These are phyloP conservation scores for Drosophila tanythrix DNA, from an alignment of 2,888 invertebrate species.

Conservation along the genomic window DNA sequence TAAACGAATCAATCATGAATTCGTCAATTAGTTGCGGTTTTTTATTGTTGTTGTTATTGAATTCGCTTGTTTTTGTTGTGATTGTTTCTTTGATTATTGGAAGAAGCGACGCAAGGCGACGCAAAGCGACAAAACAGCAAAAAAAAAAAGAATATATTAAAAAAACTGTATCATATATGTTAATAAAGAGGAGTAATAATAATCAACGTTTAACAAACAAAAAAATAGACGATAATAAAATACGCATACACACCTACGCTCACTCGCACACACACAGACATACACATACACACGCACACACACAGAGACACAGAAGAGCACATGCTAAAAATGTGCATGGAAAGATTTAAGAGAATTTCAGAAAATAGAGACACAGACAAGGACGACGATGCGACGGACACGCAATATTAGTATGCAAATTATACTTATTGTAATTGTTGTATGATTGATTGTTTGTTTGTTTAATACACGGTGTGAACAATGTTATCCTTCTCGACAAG, in stretches of 20 bases:
- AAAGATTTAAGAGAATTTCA: constrained; percentile 10
- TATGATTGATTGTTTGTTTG: constrained; percentile 10
- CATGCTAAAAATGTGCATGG: constrained; percentile 36
- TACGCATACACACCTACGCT: constrained; percentile 26
- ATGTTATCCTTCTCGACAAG: constrained; percentile 92
- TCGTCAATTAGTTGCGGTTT: constrained; percentile 47
- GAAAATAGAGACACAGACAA: constrained; percentile 18
- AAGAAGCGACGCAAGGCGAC: constrained; percentile 20
- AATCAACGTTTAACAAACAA: constrained; percentile 74
- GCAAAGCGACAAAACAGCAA: constrained; percentile 36
- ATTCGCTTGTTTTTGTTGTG: constrained; percentile 11
- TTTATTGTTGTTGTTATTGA: constrained; percentile 2
- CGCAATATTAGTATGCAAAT: constrained; percentile 43
- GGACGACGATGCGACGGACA: constrained; percentile 30
- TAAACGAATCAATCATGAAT: constrained; percentile 53
- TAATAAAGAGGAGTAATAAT: constrained; percentile 63
- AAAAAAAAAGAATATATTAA: constrained; percentile 4
- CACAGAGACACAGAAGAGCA: constrained; percentile 12
- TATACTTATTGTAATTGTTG: constrained; percentile 22
- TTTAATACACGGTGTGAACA: constrained; percentile 86
- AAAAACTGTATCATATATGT: constrained; percentile 13
- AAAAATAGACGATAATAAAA: constrained; percentile 41
- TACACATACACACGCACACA: constrained; percentile 8
- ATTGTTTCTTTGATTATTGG: constrained; percentile 19
- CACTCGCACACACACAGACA: neutral